Base-by-base conservation (phyloP, 2,888 invertebrate species). In the Orchestes rusci region DNA sequence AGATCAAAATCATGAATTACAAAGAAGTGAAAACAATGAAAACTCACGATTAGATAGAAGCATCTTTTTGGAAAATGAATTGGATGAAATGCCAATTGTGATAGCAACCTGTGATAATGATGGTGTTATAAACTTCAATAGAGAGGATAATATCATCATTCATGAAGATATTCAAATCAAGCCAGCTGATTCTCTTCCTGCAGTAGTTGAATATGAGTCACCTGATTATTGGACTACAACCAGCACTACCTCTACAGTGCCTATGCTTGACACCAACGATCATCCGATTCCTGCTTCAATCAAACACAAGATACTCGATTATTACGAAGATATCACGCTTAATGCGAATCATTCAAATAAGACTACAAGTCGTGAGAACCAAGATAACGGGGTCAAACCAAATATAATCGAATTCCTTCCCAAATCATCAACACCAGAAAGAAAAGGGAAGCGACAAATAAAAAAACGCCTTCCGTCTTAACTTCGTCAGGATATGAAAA, bases 61-160 rank as follows among this genome's bases (percentile, higher is more conserved):
- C n/a, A n/a, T n/a, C n/a, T n/a, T n/a, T n/a, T n/a, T n/a, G n/a
- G n/a, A n/a, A n/a, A 48, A 35, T 43, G 46, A n/a, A n/a, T n/a
- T n/a, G n/a, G 5, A 5, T 7, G 23, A 23, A 23, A 23, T 23
- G 7, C 23, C 23, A 5, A 23, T 23, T 23, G 5, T 34, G 19
- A 18, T 34, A 19, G 17, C 34, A 8, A 18, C 34, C n/a, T 34
- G 34, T 34, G 18, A n/a, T 19, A 19, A n/a, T 18, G 19, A 18
- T 19, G 17, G n/a, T 10, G n/a, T 34, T 34, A 34, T 34, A n/a
- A 34, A 34, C n/a, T n/a, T 34, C 18, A 32, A 32, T 15, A 32
- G 16, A 17, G 4, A 32, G 10, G 4, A 12, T 16, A 16, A n/a
- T n/a, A n/a, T 15, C 10, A 32, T 32, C n/a, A 32, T 32, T 32